phyloP scores from a whole-genome alignment of 2,797 vertebrate genomes.

The Pelodytes ibericus region DNA sequence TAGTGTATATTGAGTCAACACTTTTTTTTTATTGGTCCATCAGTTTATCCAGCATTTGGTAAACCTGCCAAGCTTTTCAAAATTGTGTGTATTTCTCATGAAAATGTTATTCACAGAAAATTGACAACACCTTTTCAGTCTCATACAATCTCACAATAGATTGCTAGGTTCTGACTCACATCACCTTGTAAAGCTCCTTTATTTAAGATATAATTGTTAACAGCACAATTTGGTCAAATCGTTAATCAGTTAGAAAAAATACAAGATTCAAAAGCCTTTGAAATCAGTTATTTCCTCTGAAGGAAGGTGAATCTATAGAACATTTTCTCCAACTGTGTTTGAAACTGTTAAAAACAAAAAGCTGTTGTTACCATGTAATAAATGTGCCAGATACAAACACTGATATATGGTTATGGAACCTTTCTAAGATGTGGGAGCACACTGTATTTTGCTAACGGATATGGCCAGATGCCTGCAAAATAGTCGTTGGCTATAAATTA shows the following conservation, averaged over 20 bases:
- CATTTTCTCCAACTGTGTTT: constrained; percentile 32
- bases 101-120: too few relatives aligned
- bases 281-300: constrained; percentile 6
- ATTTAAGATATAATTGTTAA: constrained; percentile 42
- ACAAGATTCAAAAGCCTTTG: constrained; percentile 12
- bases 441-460: constrained; percentile 52
- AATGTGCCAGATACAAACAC: constrained; percentile 37
- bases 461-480: constrained; percentile 47
- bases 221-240: constrained; percentile 30
- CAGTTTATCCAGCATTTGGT: too few relatives aligned
- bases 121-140: constrained; percentile 35
- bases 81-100: too few relatives aligned
- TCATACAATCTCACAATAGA: constrained; percentile 30
- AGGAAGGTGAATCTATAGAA: constrained; percentile 16
- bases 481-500: constrained; percentile 48
- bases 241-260: constrained; percentile 11
- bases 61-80: too few relatives aligned
- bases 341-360: constrained; percentile 42
- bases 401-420: constrained; percentile 47
- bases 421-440: constrained; percentile 42
- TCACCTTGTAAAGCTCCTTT: constrained; percentile 43
- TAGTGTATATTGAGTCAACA: too few relatives aligned
- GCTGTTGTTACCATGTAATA: constrained; percentile 44
- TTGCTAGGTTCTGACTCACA: constrained; percentile 28
- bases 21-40: too few relatives aligned